These are phyloP conservation scores for Acronicta alni DNA, from an alignment of 2,888 invertebrate genomes.

Conservation along the genomic window DNA sequence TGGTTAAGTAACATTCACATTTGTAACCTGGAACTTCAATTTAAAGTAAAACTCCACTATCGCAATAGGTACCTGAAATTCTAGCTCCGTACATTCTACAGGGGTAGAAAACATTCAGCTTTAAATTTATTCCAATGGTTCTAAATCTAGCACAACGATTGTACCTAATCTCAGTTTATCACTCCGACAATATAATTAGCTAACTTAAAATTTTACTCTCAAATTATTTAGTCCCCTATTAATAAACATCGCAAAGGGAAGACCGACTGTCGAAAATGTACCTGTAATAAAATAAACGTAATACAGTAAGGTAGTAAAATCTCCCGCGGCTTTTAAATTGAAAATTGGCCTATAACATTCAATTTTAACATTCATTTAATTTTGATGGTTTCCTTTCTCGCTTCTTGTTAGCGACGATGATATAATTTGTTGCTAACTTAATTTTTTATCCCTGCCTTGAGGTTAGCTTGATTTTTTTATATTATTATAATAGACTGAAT, in stretches of 20 bases:
- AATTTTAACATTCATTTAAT: no score
- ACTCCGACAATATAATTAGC: constrained; percentile 50
- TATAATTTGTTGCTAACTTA: constrained; percentile 46
- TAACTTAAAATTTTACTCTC: constrained; percentile 42
- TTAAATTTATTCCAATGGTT: constrained; percentile 40
- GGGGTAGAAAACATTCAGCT: constrained; percentile 43
- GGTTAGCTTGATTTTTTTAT: constrained; percentile 38
- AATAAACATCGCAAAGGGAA: constrained; percentile 40
- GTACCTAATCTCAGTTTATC: constrained; percentile 54
- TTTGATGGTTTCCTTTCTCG: constrained; percentile 41
- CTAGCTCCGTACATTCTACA: constrained; percentile 42
- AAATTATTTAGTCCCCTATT: constrained; percentile 53
- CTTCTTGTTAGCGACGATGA: constrained; percentile 44
- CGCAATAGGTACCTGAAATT: constrained; percentile 40
- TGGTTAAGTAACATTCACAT: not conserved
- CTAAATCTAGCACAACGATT: constrained; percentile 33
- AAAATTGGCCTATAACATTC: constrained; percentile 46
- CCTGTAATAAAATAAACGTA: constrained; percentile 46
- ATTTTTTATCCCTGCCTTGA: constrained; percentile 34
- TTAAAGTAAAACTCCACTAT: constrained; percentile 28
- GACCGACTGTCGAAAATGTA: constrained; percentile 36
- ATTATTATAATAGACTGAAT: constrained; percentile 23
- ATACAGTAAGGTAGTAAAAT: constrained; percentile 44
- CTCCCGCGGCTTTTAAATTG: constrained; percentile 47
- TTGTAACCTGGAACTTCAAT: constrained; percentile 29